Evolutionary conservation across 2,888 invertebrate genomes (phyloP).

Genomic region (Drosophila gaucha): DNA sequence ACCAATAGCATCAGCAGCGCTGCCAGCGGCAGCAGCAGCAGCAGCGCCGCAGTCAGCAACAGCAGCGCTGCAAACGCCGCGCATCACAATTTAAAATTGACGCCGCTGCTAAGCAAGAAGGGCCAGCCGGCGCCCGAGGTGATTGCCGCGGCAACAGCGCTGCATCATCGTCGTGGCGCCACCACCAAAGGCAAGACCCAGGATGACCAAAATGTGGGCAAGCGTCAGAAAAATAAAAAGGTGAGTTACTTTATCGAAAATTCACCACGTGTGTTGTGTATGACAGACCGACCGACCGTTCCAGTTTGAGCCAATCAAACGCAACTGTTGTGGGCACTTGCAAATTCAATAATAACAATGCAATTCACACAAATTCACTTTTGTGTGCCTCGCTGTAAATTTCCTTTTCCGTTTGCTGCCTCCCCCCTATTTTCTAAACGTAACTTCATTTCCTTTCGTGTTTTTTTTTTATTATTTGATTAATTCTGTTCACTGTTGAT

Average conservation of each 20-base stretch:
- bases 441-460: background rate
- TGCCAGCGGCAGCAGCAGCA: background rate
- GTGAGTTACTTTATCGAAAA: too few relatives aligned
- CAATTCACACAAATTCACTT: background rate
- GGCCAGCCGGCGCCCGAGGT: conserved; percentile 37
- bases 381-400: background rate
- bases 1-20: conserved; percentile 3
- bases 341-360: background rate
- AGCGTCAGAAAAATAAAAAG: conserved; percentile 74
- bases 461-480: background rate
- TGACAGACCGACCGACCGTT: too few relatives aligned
- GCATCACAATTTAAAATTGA: conserved; percentile 35
- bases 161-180: conserved; percentile 49
- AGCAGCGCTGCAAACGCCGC: conserved; percentile 3
- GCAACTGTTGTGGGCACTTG: background rate
- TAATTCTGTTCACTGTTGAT: conserved; percentile 14
- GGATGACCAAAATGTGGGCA: conserved; percentile 74
- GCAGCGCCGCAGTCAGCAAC: conserved; percentile 1
- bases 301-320: background rate
- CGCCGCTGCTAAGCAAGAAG: conserved; percentile 34
- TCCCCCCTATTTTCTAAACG: background rate
- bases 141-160: conserved; percentile 37
- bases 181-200: conserved; percentile 73
- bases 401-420: background rate
- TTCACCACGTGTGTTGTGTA: too few relatives aligned